phyloP scores from a whole-genome alignment of 2,113 vertebrate genomes.

The Erpornis zantholeuca region DNA sequence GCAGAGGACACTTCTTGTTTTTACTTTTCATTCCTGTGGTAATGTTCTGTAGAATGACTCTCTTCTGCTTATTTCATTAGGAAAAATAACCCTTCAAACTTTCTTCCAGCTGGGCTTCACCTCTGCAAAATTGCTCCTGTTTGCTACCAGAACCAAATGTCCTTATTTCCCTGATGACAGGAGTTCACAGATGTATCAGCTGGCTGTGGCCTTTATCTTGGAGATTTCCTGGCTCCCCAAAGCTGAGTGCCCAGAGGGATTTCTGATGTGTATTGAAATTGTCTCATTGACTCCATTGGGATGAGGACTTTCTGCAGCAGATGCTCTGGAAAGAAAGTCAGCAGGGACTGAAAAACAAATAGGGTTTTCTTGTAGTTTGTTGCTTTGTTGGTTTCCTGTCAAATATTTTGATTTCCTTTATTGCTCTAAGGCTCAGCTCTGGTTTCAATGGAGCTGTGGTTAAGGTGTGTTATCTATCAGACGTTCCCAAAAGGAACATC shows the following conservation, averaged over 20 bases:
- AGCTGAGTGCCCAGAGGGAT: not conserved
- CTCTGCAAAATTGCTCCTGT: not conserved
- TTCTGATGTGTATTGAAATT: not conserved
- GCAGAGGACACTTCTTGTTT: not conserved
- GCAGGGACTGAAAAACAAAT: not conserved
- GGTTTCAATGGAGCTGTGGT: not conserved
- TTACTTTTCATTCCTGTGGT: not conserved
- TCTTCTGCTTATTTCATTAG: not conserved
- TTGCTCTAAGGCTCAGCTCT: not conserved
- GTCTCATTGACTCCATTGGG: not conserved
- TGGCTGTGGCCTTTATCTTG: not conserved
- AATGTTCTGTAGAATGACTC: not conserved
- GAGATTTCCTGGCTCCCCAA: not conserved
- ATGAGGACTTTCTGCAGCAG: not conserved
- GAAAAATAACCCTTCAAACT: not conserved
- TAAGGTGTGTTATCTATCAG: not conserved
- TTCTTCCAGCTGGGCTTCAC: not conserved
- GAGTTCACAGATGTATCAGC: not conserved
- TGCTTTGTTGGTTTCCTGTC: not conserved
- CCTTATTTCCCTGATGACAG: not conserved
- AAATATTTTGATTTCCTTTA: conserved; percentile 2
- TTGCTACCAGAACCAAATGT: not conserved
- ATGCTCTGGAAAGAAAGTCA: not conserved
- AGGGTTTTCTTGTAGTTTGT: not conserved
- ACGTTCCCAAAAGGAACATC: not conserved